Base-by-base conservation (phyloP, 2,797 vertebrate genomes). In the Denticeps clupeoides region DNA sequence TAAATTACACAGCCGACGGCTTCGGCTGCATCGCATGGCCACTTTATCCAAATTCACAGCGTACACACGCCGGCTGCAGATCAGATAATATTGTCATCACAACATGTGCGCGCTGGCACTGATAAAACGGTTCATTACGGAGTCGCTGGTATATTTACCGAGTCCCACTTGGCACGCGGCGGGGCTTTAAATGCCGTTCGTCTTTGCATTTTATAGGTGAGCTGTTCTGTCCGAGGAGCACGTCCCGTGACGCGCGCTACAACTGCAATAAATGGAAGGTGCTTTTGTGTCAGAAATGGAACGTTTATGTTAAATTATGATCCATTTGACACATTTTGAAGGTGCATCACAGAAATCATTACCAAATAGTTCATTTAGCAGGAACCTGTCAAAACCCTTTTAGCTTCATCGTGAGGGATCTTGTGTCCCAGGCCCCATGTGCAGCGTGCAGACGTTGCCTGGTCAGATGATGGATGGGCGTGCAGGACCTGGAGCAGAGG, bases 381-480 rank as follows among this genome's bases (percentile, higher is more conserved):
- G n/a, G n/a, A n/a, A n/a, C n/a, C n/a, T n/a, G n/a, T n/a, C n/a
- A n/a, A n/a, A n/a, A n/a, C n/a, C n/a, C n/a, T n/a, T n/a, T n/a
- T n/a, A n/a, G n/a, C n/a, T n/a, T n/a, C n/a, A n/a, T n/a, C n/a
- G n/a, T n/a, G n/a, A n/a, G n/a, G n/a, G n/a, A n/a, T n/a, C n/a
- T n/a, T n/a, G n/a, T n/a, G n/a, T n/a, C n/a, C n/a, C 18, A 35
- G 16, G 35, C 9, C 47, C 37, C 22, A 51, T 43, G 51, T 12
- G 29, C 4, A 41, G 13, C 32, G 41, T 47, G 45, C 44, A 35
- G 49, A 16, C 41, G 24, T 46, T 32, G 40, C 29, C 42, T 32
- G 23, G 33, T 48, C 25, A 23, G 28, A 63, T 53, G 48, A 53
- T 56, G 27, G 55, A 60, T 50, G 53, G 40, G 43, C 3, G 40